Conservation (phyloP, 2,797 vertebrate genomes). For the Potorous gilbertii region DNA sequence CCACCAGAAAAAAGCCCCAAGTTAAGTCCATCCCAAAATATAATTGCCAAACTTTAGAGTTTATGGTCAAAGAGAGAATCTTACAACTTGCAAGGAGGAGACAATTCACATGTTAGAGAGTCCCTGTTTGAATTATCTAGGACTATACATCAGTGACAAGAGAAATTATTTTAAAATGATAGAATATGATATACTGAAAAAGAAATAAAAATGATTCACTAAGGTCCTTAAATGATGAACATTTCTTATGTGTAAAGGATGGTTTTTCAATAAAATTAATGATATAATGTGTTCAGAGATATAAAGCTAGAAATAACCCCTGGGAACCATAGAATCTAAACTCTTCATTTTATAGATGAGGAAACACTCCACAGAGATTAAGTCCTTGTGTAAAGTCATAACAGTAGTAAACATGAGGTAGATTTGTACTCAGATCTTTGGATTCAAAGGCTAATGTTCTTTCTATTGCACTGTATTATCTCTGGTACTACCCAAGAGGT, state of each 20-base stretch:
- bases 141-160: background rate
- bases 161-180: background rate
- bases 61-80: background rate
- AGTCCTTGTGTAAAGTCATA: background rate
- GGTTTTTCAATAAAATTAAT: background rate
- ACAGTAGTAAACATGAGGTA: background rate
- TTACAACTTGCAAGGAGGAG: background rate
- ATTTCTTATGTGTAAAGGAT: background rate
- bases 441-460: background rate
- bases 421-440: background rate
- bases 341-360: background rate
- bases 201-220: background rate
- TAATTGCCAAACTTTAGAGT: background rate
- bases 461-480: background rate
- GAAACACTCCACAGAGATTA: background rate
- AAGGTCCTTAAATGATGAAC: background rate
- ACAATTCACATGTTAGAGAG: background rate
- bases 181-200: background rate
- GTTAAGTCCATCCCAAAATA: background rate
- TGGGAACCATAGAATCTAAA: background rate
- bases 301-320: background rate
- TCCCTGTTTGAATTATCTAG: background rate
- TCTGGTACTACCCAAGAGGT: background rate
- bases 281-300: background rate
- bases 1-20: background rate